A percentile compares a stretch with the other conserved stretches of the same genome.
phyloP scores from a whole-genome alignment of 2,888 invertebrate species.

The Leptogaster cylindrica region DNA sequence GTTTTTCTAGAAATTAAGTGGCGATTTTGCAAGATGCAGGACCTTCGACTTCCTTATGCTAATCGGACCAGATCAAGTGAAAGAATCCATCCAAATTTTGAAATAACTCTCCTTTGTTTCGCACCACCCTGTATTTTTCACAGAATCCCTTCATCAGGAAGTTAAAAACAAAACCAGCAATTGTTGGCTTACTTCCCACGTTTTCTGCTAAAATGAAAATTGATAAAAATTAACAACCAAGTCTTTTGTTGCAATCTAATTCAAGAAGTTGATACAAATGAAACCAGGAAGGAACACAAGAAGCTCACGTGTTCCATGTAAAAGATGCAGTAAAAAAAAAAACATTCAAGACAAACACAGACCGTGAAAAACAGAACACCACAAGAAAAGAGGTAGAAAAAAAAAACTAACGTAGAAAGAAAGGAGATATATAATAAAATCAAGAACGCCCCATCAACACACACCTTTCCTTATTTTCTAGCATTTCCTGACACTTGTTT shows the following conservation, averaged over 20 bases:
- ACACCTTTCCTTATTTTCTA: constrained; percentile 13
- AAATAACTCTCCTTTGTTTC: too few relatives aligned
- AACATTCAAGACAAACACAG: neutral
- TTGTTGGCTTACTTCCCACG: too few relatives aligned
- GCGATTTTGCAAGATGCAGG: too few relatives aligned
- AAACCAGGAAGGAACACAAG: neutral
- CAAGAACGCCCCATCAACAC: neutral
- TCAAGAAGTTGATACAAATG: neutral
- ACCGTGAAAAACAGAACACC: neutral
- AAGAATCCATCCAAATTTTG: too few relatives aligned
- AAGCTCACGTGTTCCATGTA: neutral
- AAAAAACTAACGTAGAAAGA: neutral
- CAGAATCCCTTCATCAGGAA: too few relatives aligned
- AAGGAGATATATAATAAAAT: constrained; percentile 1
- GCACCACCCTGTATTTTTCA: too few relatives aligned
- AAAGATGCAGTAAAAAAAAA: neutral
- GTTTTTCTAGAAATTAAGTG: too few relatives aligned
- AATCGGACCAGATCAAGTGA: too few relatives aligned
- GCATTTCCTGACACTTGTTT: constrained; percentile 29
- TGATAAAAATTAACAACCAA: too few relatives aligned
- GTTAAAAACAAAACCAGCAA: too few relatives aligned
- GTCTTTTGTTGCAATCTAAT: neutral
- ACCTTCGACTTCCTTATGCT: too few relatives aligned
- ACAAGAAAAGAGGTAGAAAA: neutral
- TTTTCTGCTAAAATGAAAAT: too few relatives aligned